Evolutionary conservation across 2,113 vertebrate genomes (phyloP).

Genomic region (Ginglymostoma cirratum): DNA sequence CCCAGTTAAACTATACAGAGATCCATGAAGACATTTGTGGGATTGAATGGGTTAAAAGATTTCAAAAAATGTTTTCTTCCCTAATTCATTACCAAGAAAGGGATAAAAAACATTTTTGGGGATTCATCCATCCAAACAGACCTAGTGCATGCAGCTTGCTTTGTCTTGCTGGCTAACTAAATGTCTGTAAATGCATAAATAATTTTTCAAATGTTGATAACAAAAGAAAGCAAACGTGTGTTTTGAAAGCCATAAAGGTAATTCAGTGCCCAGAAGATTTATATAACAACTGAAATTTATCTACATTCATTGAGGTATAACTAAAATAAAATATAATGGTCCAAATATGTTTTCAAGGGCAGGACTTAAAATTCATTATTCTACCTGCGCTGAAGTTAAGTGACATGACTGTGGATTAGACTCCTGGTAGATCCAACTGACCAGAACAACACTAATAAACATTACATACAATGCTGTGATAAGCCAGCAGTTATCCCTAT

Average conservation of each 20-base stretch:
- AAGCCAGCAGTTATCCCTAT: background rate
- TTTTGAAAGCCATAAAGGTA: conserved; percentile 21
- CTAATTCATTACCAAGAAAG: background rate
- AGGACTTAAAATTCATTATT: conserved; percentile 21
- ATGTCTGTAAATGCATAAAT: background rate
- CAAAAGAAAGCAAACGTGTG: background rate
- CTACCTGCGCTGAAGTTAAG: background rate
- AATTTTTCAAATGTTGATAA: conserved; percentile 6
- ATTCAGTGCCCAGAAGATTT: background rate
- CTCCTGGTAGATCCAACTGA: background rate
- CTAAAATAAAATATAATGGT: background rate
- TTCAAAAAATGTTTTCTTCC: background rate
- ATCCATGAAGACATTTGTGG: background rate
- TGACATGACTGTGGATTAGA: background rate
- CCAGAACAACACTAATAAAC: background rate
- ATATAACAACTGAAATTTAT: background rate
- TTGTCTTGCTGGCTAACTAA: background rate
- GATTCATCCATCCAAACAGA: background rate
- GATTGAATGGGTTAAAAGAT: background rate
- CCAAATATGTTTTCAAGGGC: background rate
- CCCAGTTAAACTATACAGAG: background rate
- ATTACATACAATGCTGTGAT: background rate
- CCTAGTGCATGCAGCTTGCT: background rate
- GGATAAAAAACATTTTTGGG: background rate
- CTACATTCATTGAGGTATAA: background rate